Evolutionary conservation across 1,140 invertebrate species (phyloP), one percentile per base, ranked within the genome.

Genomic region (Maconellicoccus hirsutus): DNA sequence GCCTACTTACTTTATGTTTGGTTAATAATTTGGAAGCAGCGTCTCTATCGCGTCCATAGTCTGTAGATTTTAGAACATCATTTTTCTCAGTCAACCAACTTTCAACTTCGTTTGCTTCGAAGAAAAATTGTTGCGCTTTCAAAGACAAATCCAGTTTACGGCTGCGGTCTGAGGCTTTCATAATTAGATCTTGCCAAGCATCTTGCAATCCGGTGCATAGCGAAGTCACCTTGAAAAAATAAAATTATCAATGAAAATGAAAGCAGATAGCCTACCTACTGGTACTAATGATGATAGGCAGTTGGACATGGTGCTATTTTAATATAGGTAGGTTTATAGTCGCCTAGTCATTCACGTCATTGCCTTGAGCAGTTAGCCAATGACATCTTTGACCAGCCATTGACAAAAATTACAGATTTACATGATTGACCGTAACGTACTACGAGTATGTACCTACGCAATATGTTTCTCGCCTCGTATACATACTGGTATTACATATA

Each of bases 51-150:
- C 90, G 84, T 21, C 93, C 92, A 75, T 89, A 91, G 78, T 95
- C 93, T 4, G 86, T 89, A 23, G 89, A 91, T 59, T 84, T 86
- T 7, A 95, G 79, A 23, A 91, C 86, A 72, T 91, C 89, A 69
- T 87, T 88, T 77, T 92, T 92, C 81, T 96, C 93, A 42, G 86
- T 86, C 69, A 97, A 84, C 94, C 94, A 97, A 69, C 88, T 87
- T 80, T 97, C 94, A 74, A 96, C 89, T 82, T 98, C 94, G 72
- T 87, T 87, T 6, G 92, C 90, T 78, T 96, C 94, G 77, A 89
- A 91, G 79, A 90, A 86, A 80, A 92, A 93, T 82, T 94, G 91
- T 80, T 96, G 94, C 16, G 91, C 89, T 78, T 89, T 90, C 52
- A 95, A 80, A 0, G 92, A 92, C 25, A 92, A 82, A 76, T 96